Evolutionary conservation across 2,797 vertebrate species (phyloP), one percentile per base, ranked within the genome.

Genomic region (Channa striata): DNA sequence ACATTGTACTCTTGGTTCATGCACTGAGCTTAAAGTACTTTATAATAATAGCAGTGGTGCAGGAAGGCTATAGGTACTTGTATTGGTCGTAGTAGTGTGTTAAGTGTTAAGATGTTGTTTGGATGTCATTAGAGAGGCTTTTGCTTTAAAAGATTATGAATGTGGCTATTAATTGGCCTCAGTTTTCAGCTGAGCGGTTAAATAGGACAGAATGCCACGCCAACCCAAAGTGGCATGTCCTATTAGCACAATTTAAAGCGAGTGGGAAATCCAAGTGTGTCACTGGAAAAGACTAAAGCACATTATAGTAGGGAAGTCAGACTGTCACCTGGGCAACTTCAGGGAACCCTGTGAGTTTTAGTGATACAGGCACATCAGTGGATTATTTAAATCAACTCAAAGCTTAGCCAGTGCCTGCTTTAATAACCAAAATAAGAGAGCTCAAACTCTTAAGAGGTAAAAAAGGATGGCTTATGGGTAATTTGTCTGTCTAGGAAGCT

Each of bases 131-230:
- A 30, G 25, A 30, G 6, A 30, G 25, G 25, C 25, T 4, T 4
- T 30, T 4, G 25, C 25, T 30, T 4, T 47, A 39, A 21, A 36
- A 61, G 51, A 64, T 50, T 37, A 11, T 1, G 6, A 53, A 46
- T 42, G 58, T 68, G 44, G 19, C 23, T 77, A 75, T 85, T 87
- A 87, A 91, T 87, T 89, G 87, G 75, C 67, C 54, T 48, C 48
- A 33, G 71, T 68, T 54, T 63, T 77, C 48, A 74, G 51, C 52
- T 5, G 16, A 67, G 59, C 56, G 51, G 58, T 87, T 89, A 88
- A 89, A 90, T 81, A 68, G 85, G 80, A 81, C 72, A 46, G 59
- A 75, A 68, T 70, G 12, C 37, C 43, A 11, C 62, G 77, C 30
- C 56, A 80, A 73, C 47, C 40, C 40, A 69, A 60, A 80, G 71